Conservation (phyloP, 2,888 invertebrate species). For the Cerastis leucographa region DNA sequence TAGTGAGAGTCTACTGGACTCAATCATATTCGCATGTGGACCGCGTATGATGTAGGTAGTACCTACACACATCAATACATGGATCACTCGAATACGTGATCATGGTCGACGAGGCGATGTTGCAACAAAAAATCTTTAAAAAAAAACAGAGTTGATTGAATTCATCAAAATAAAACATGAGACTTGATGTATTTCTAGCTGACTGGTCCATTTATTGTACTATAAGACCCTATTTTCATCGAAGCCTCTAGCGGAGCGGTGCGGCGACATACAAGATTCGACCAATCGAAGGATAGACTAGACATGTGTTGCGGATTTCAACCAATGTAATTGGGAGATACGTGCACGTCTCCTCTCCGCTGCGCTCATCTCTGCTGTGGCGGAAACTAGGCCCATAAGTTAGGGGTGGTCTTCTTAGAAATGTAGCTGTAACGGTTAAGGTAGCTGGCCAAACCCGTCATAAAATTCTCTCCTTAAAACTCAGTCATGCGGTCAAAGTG, state of each 20-base stretch:
- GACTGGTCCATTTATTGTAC: background rate
- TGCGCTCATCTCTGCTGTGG: background rate
- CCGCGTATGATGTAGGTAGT: constrained; percentile 16
- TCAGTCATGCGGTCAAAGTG: background rate
- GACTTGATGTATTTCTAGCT: background rate
- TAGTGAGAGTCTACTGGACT: constrained; percentile 29
- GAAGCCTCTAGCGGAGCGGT: background rate
- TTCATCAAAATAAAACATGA: background rate
- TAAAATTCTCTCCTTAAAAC: background rate
- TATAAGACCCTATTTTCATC: background rate
- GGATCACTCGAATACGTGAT: background rate
- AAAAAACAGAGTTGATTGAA: background rate
- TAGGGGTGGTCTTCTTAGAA: background rate
- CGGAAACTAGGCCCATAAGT: background rate
- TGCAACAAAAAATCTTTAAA: background rate
- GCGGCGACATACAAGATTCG: background rate
- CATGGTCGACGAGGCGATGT: background rate
- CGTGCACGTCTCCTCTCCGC: background rate
- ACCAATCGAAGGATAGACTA: background rate
- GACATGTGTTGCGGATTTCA: background rate
- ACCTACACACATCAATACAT: background rate
- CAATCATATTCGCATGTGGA: constrained; percentile 30
- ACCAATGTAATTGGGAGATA: background rate
- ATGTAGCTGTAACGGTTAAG: background rate
- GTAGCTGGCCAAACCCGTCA: background rate